phyloP scores from a whole-genome alignment of 2,888 invertebrate genomes.

The Acleris emargana region DNA sequence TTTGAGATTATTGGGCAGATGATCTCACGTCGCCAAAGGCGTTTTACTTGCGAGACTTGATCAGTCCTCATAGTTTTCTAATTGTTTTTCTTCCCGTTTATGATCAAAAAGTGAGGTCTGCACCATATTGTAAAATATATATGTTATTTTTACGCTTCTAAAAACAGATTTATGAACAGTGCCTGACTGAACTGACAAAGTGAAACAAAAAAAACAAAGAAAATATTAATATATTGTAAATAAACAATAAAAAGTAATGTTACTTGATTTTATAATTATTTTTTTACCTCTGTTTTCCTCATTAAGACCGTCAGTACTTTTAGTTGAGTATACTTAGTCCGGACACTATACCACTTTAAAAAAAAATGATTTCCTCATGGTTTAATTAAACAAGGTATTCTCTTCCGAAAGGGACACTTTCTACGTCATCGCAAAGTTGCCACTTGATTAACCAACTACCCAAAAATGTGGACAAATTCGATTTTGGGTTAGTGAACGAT shows the following conservation, averaged over 20 bases:
- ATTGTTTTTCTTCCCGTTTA: slow-evolving; percentile 43
- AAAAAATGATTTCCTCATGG: no score
- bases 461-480: no score
- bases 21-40: slow-evolving; percentile 72
- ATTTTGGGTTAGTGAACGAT: no score
- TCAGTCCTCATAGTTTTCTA: slow-evolving; percentile 50
- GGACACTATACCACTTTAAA: no score
- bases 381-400: no score
- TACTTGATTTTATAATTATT: slow-evolving; percentile 46
- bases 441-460: no score
- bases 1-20: slow-evolving; percentile 67
- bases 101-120: slow-evolving; percentile 71
- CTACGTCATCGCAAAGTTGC: no score
- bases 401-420: no score
- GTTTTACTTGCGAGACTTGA: slow-evolving; percentile 58
- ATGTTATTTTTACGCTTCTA: slow-evolving; percentile 53
- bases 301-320: no score
- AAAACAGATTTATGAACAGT: slow-evolving; percentile 61
- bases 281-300: slow-evolving; percentile 12
- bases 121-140: slow-evolving; percentile 41
- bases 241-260: slow-evolving; percentile 69
- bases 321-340: no score
- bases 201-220: slow-evolving; percentile 67
- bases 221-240: slow-evolving; percentile 83
- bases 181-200: slow-evolving; percentile 69